Percentiles rank a stretch among this genome's conserved stretches.
Conservation (phyloP, 2,113 vertebrate genomes). For the Mirounga angustirostris region DNA sequence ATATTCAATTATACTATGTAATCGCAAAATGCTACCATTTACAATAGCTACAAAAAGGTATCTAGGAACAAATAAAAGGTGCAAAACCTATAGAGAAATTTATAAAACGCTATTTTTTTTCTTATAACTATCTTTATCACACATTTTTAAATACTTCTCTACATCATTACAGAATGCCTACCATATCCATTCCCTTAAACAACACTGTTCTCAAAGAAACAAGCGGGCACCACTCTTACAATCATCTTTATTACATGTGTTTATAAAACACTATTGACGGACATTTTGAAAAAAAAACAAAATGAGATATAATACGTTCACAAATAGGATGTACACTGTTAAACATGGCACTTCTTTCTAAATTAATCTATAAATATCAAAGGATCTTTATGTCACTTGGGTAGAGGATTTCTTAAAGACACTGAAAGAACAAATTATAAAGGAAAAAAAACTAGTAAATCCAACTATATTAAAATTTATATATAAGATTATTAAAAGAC, state of each 20-base stretch:
- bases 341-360: neutral
- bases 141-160: neutral
- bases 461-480: neutral
- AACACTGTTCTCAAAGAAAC: neutral
- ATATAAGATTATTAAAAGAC: neutral
- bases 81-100: neutral
- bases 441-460: neutral
- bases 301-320: neutral
- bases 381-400: neutral
- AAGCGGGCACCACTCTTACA: neutral
- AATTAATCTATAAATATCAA: neutral
- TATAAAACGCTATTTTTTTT: neutral
- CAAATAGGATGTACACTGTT: neutral
- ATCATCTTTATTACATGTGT: neutral
- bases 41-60: neutral
- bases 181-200: neutral
- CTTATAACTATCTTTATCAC: neutral
- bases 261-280: neutral
- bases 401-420: neutral
- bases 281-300: neutral
- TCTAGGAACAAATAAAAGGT: neutral
- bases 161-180: neutral
- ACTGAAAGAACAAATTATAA: neutral
- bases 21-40: neutral
- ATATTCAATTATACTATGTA: neutral